These are phyloP conservation scores for Sylvia atricapilla DNA, from an alignment of 2,113 vertebrate genomes.

Conservation along the genomic window DNA sequence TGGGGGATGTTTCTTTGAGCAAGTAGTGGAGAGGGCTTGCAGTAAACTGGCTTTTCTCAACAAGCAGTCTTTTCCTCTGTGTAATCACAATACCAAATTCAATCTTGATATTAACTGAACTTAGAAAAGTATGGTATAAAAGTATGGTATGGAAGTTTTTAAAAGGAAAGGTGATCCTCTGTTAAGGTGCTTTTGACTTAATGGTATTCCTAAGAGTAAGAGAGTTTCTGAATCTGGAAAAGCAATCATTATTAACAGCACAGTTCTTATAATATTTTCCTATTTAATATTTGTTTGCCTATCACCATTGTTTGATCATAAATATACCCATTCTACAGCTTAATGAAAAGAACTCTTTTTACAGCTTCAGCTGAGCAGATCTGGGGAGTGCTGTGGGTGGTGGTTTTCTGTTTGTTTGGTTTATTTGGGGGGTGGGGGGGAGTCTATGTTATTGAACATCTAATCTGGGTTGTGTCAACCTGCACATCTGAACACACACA, in stretches of 20 bases:
- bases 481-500: background rate
- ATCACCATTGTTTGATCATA: background rate
- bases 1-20: background rate
- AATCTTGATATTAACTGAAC: background rate
- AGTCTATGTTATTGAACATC: background rate
- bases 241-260: background rate
- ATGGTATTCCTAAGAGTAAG: background rate
- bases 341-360: background rate
- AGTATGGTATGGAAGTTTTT: background rate
- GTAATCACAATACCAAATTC: background rate
- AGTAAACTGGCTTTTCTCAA: background rate
- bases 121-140: background rate
- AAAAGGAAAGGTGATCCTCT: background rate
- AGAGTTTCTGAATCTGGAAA: background rate
- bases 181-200: background rate
- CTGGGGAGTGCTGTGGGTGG: background rate
- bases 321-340: background rate
- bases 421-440: background rate
- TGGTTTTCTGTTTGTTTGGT: background rate
- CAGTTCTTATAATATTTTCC: background rate
- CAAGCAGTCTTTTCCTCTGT: background rate
- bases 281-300: background rate
- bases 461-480: background rate
- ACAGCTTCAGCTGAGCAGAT: background rate
- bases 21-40: background rate